Conservation (phyloP, 2,888 invertebrate genomes). For the Eupeodes luniger region DNA sequence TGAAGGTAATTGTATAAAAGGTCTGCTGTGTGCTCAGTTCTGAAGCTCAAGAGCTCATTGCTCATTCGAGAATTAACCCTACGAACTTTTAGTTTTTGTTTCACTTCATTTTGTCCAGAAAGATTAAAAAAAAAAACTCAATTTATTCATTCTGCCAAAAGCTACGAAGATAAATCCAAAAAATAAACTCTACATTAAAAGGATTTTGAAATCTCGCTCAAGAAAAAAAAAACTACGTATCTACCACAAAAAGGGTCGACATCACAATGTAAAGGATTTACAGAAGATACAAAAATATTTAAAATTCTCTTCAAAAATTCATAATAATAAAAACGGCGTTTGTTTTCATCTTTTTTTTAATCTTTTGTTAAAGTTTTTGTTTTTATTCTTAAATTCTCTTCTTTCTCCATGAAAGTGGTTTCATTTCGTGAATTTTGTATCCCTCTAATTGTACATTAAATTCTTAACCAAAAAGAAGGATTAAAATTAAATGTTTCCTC, state of each 20-base stretch:
- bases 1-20: neutral
- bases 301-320: neutral
- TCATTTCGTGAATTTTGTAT: neutral
- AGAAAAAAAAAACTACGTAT: neutral
- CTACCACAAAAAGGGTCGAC: neutral
- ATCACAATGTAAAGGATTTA: neutral
- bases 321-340: neutral
- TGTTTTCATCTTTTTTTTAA: neutral
- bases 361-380: too few species aligned
- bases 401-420: neutral
- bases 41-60: too few species aligned
- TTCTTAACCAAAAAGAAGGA: neutral
- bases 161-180: neutral
- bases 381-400: too few species aligned
- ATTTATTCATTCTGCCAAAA: neutral
- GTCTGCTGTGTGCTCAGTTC: too few species aligned
- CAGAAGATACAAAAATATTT: neutral
- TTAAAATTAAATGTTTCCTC: neutral
- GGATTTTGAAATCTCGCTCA: neutral
- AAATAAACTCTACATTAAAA: neutral
- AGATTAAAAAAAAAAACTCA: neutral
- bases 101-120: too few species aligned
- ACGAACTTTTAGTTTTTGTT: neutral
- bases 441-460: neutral
- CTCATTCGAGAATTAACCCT: conserved; percentile 29